Percentiles rank a stretch among this genome's conserved stretches.
phyloP scores from a whole-genome alignment of 1,140 invertebrate species.

The Bombyx mandarina region DNA sequence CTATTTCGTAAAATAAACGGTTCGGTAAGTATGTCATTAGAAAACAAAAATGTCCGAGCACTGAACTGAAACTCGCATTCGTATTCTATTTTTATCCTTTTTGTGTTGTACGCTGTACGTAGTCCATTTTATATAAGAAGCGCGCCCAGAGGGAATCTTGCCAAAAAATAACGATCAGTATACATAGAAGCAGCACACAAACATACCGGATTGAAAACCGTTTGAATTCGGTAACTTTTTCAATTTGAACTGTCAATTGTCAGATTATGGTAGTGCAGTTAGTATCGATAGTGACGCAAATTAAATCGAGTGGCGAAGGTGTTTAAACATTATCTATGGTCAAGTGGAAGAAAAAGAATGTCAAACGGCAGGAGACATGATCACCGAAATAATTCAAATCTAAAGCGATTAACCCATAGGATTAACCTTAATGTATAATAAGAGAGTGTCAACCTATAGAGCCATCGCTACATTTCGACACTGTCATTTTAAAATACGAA shows the following conservation, averaged over 20 bases:
- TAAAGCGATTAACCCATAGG: too few species aligned
- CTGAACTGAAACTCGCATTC: constrained; percentile 56
- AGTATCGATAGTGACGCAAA: too few species aligned
- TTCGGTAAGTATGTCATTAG: constrained; percentile 57
- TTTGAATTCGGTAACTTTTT: constrained; percentile 50
- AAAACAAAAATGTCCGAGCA: constrained; percentile 60
- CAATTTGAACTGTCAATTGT: constrained; percentile 27
- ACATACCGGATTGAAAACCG: constrained; percentile 35
- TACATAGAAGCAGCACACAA: constrained; percentile 32
- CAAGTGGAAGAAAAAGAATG: too few species aligned
- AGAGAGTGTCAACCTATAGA: too few species aligned
- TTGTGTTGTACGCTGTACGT: constrained; percentile 43
- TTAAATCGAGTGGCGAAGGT: too few species aligned
- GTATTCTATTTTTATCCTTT: constrained; percentile 67
- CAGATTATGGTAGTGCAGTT: not conserved
- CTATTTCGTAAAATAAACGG: constrained; percentile 40
- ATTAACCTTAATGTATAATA: too few species aligned
- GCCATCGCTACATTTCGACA: too few species aligned
- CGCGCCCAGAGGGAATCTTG: constrained; percentile 58
- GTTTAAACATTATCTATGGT: too few species aligned
- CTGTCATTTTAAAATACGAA: too few species aligned
- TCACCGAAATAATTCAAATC: too few species aligned
- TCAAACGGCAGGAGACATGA: too few species aligned
- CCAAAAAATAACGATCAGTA: constrained; percentile 44
- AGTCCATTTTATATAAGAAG: constrained; percentile 58